Percentiles rank a stretch among this genome's conserved stretches.
phyloP scores from a whole-genome alignment of 2,888 invertebrate species.

The Caenorhabditis sp. region DNA sequence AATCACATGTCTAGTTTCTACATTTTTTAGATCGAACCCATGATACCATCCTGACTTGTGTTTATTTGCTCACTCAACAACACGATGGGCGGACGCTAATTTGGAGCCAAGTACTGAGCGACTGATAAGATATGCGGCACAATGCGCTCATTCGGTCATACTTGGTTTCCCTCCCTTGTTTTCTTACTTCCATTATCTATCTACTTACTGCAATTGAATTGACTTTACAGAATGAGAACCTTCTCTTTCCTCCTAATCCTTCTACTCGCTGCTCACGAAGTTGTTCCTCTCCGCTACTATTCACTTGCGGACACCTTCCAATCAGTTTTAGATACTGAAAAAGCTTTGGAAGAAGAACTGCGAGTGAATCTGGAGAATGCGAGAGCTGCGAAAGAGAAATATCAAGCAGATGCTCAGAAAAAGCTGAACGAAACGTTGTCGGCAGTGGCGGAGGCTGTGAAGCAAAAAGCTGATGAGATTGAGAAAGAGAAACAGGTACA shows the following conservation, averaged over 20 bases:
- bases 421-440: slow-evolving; percentile 38
- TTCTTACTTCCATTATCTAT: slow-evolving; percentile 1
- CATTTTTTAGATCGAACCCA: slow-evolving; percentile 21
- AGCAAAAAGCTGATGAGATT: slow-evolving; percentile 49
- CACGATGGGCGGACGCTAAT: slow-evolving; percentile 44
- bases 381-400: slow-evolving; percentile 30
- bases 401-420: slow-evolving; percentile 12
- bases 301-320: slow-evolving; percentile 57
- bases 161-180: slow-evolving; percentile 7
- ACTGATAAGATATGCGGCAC: slow-evolving; percentile 52
- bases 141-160: slow-evolving; percentile 9
- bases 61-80: slow-evolving; percentile 41
- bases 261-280: slow-evolving; percentile 13
- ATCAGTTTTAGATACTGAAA: slow-evolving; percentile 52
- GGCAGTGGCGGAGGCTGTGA: slow-evolving; percentile 28
- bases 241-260: slow-evolving; percentile 22
- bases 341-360: slow-evolving; percentile 53
- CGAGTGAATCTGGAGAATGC: slow-evolving; percentile 48
- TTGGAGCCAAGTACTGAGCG: slow-evolving; percentile 51
- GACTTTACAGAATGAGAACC: slow-evolving; percentile 32
- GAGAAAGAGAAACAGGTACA: slow-evolving; percentile 33
- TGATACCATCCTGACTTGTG: slow-evolving; percentile 15
- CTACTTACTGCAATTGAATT: not conserved
- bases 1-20: slow-evolving; percentile 6
- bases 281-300: slow-evolving; percentile 27